Base-by-base conservation (phyloP, 2,797 vertebrate genomes). In the Acanthornis magna region DNA sequence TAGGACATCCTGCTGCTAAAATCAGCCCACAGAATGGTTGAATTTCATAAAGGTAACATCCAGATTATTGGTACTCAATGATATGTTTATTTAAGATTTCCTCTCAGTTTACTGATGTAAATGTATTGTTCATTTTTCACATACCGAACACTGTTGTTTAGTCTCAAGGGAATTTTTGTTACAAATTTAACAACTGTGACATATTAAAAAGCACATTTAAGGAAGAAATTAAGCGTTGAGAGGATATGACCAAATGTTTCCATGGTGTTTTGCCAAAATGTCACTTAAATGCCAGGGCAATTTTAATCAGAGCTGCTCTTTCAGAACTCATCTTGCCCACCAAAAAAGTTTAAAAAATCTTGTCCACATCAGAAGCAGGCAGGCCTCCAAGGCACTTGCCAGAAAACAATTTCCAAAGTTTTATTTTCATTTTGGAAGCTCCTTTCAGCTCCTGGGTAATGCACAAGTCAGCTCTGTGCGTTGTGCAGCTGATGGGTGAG, bases 191-290 rank as follows among this genome's bases (percentile, higher is more conserved):
- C 97, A 97, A 98, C 96, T 97, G 95, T 97, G 97, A 97, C 97
- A 97, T 92, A 98, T 97, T 97, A 97, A 96, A 97, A 97, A 97
- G 96, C 97, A 97, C 96, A 96, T 97, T 97, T 97, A 98, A 97
- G 95, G 95, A 97, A 97, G 95, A 98, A 98, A 98, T 97, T 97
- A 97, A 96, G 85, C 45, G 8, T 79, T 93, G 94, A 85, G 93
- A 96, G 95, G 96, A 97, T 95, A 89, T 97, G 97, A 96, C 97
- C 97, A 97, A 97, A 98, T 97, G 93, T 98, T 98, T 97, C 97
- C 91, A 11, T 50, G 85, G 91, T 92, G 91, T 97, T 98, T 97
- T 96, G 96, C 97, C 96, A 98, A 96, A 96, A 97, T 91, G 91
- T 97, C 96, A 93, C 95, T 98, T 96, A 95, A 89, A 97, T 96